phyloP scores from a whole-genome alignment of 2,888 invertebrate genomes.

The Dexiosoma caninum region DNA sequence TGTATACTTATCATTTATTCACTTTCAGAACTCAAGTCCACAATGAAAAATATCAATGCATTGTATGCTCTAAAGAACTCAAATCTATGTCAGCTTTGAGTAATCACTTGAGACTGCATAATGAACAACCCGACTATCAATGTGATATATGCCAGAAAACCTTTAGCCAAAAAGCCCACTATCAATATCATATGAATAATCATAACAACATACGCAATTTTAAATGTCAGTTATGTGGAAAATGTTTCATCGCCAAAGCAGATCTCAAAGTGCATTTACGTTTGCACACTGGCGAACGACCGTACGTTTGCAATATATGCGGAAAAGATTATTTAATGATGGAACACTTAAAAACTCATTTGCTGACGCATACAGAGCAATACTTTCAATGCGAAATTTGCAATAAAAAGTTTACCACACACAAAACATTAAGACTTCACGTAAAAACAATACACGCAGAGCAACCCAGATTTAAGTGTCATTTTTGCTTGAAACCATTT shows the following conservation, averaged over 20 bases:
- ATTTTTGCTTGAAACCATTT: slow-evolving; percentile 68
- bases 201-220: slow-evolving; percentile 70
- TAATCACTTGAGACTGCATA: slow-evolving; percentile 68
- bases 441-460: slow-evolving; percentile 67
- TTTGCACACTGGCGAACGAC: slow-evolving; percentile 68
- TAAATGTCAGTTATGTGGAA: slow-evolving; percentile 68
- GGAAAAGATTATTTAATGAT: slow-evolving; percentile 68
- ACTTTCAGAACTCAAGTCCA: slow-evolving; percentile 61
- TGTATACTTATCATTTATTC: background rate
- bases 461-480: slow-evolving; percentile 67
- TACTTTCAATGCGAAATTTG: slow-evolving; percentile 68
- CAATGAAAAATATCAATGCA: slow-evolving; percentile 62
- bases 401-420: slow-evolving; percentile 68
- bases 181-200: slow-evolving; percentile 67
- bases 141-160: slow-evolving; percentile 68
- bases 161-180: slow-evolving; percentile 70
- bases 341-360: slow-evolving; percentile 70
- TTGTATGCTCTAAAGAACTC: slow-evolving; percentile 63
- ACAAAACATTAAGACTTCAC: slow-evolving; percentile 69
- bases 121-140: slow-evolving; percentile 50
- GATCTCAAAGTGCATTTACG: slow-evolving; percentile 69
- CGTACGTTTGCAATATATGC: slow-evolving; percentile 70
- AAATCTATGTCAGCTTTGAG: slow-evolving; percentile 64
- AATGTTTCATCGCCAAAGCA: slow-evolving; percentile 67
- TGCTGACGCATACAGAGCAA: slow-evolving; percentile 69